Evolutionary conservation across 2,797 vertebrate species (phyloP), one percentile per base, ranked within the genome.

Genomic region (Bufotes viridis): DNA sequence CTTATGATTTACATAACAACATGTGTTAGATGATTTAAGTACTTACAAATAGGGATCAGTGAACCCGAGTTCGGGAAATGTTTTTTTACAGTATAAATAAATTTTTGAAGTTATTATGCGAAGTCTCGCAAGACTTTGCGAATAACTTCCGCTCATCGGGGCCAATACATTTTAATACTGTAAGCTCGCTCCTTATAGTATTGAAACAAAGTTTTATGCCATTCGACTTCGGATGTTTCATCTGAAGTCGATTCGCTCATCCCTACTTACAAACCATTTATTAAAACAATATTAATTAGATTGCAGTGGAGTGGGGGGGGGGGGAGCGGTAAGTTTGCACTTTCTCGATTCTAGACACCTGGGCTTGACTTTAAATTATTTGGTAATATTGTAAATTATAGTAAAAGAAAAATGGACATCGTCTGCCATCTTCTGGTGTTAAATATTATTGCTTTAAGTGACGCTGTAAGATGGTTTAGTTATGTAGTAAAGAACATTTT

Each of bases 351-450:
- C 74, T n/a, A 53, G 20, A 76, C 20, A 53, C 14, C 11, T 76
- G 20, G 17, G n/a, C 15, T 34, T 72, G 22, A 76, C 13, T 76
- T 53, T 5, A 24, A 78, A 8, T 24, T n/a, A n/a, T 24, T 22
- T 24, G 51, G 24, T 55, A 78, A 24, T 78, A 24, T 49, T 74
- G 1, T 55, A 9, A 78, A 1, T 55, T 6, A 55, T 26, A 3
- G 51, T 0, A 26, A 26, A n/a, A 10, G 5, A 67, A 81, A 69
- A 42, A 24, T 82, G 65, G 53, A 18, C 18, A 34, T 3, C 11
- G 7, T 20, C 65, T 83, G 67, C 51, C 67, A 70, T 7, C 81
- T 83, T 24, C 81, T 69, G 81, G 81, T 70, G 26, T 20, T 20
- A 13, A 18, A 11, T 58, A 17, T 12, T 53, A 57, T 72, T 55